Base-by-base conservation (phyloP, 2,888 invertebrate species). In the Operophtera brumata region DNA sequence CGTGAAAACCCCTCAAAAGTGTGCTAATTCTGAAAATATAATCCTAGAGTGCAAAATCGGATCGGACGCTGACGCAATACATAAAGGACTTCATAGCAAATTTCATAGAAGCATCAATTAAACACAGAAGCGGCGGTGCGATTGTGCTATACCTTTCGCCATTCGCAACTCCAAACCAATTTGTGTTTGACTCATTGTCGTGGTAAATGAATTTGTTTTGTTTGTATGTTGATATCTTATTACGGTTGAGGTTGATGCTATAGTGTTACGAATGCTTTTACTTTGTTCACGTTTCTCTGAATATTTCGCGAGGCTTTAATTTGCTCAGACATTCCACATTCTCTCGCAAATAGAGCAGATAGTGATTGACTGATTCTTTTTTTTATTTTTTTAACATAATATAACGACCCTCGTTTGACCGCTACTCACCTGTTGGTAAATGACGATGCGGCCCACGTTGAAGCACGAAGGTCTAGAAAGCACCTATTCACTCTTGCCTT, bases 81-180 rank as follows among this genome's bases (percentile, higher is more conserved):
- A 9, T 20, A 32, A 12, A 14, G 9, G 20, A 39, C 11, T 39
- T 12, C 39, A 39, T n/a, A 39, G 47, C 41, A 70, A 75, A 80
- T 81, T 78, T 81, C 78, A 80, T 79, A 80, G 77, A 65, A 67
- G 66, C 70, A 66, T 69, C 74, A 77, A 80, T 80, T 80, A 80
- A 74, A 74, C 66, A 66, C 59, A 49, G 64, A 65, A 62, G 61
- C 63, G 51, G 64, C 65, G 66, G 78, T 69, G 53, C 70, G 66
- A 75, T 71, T 67, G 67, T 71, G 75, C 66, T 56, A n/a, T n/a
- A 47, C 57, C 59, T 47, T 60, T 62, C 45, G 40, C 45, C 56
- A 58, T 64, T 62, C 69, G 69, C 61, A 68, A 62, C 66, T 62
- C 53, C 58, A 44, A 61, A 59, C 66, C 71, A 73, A 75, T 78